A percentile compares a stretch with the other conserved stretches of the same genome.
Evolutionary conservation across 1,140 invertebrate genomes (phyloP).

Genomic region (Hyles euphorbiae): DNA sequence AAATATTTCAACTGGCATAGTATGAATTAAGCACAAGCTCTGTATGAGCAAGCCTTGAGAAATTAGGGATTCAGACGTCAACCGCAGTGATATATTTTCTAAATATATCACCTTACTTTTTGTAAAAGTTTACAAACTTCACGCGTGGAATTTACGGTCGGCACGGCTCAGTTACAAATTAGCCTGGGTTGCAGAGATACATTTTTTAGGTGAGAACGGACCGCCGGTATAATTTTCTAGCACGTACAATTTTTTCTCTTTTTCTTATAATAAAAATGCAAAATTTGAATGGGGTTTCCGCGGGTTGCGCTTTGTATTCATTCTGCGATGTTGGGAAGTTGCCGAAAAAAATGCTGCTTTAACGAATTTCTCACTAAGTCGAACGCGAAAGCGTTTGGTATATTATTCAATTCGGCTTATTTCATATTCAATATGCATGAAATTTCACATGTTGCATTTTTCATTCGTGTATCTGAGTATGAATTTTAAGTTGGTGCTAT

Average conservation of each 20-base stretch:
- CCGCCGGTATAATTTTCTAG: constrained; percentile 13
- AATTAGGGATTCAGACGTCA: constrained; percentile 33
- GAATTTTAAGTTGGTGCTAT: too few relatives aligned
- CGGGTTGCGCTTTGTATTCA: constrained; percentile 10
- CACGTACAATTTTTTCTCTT: constrained; percentile 20
- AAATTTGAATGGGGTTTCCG: constrained; percentile 20
- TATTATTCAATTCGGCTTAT: constrained; percentile 4
- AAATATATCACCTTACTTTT: constrained; percentile 36
- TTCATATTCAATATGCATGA: not conserved
- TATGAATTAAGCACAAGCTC: too few relatives aligned
- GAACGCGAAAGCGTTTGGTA: constrained; percentile 3
- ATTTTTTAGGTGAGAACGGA: constrained; percentile 18
- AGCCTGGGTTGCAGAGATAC: constrained; percentile 27
- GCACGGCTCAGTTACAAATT: constrained; percentile 42
- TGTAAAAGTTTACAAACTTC: constrained; percentile 42
- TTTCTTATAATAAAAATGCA: constrained; percentile 28
- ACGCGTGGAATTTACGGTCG: constrained; percentile 38
- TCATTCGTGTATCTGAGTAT: too few relatives aligned
- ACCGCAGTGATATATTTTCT: constrained; percentile 30
- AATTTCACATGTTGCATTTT: constrained; percentile 1
- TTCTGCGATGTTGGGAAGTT: constrained; percentile 4
- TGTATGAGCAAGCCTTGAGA: constrained; percentile 20
- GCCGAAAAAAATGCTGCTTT: constrained; percentile 2
- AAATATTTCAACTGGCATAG: too few relatives aligned
- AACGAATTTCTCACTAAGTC: constrained; percentile 1